These are phyloP conservation scores for Chionoecetes opilio DNA, from an alignment of 1,140 invertebrate genomes.

Conservation along the genomic window DNA sequence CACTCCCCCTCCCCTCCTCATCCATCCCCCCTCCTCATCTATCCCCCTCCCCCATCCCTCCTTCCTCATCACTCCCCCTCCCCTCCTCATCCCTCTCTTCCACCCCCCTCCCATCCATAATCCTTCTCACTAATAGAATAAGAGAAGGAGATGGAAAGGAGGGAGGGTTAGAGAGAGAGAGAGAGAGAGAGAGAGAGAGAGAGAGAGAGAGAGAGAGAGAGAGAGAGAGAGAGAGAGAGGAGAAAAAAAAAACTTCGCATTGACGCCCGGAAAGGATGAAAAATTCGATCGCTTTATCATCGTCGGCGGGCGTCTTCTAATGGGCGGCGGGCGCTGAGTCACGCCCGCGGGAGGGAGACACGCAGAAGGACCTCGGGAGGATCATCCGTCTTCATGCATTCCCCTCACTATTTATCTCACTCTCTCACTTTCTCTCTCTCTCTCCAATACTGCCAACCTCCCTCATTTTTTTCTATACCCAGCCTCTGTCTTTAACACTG, in stretches of 20 bases:
- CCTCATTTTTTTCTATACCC: background rate
- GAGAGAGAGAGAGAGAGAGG: background rate
- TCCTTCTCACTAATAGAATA: background rate
- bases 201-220: background rate
- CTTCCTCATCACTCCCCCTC: background rate
- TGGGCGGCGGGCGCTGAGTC: background rate
- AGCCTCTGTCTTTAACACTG: no score
- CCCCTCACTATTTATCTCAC: conserved; percentile 13
- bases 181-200: background rate
- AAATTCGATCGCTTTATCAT: conserved; percentile 8
- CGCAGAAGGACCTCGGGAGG: background rate
- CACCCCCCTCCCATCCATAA: background rate
- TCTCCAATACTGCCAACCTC: no score
- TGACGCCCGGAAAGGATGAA: background rate
- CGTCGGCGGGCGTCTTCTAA: background rate
- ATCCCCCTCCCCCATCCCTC: no score
- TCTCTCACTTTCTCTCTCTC: background rate
- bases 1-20: background rate
- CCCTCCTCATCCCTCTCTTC: background rate
- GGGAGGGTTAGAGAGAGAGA: background rate
- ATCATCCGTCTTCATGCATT: conserved; percentile 24
- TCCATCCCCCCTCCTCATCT: no score
- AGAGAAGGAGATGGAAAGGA: background rate
- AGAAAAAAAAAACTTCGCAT: conserved; percentile 35
- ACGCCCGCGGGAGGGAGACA: background rate